Evolutionary conservation across 2,888 invertebrate genomes (phyloP), one percentile per base, ranked within the genome.

Genomic region (Dryococelus australis): DNA sequence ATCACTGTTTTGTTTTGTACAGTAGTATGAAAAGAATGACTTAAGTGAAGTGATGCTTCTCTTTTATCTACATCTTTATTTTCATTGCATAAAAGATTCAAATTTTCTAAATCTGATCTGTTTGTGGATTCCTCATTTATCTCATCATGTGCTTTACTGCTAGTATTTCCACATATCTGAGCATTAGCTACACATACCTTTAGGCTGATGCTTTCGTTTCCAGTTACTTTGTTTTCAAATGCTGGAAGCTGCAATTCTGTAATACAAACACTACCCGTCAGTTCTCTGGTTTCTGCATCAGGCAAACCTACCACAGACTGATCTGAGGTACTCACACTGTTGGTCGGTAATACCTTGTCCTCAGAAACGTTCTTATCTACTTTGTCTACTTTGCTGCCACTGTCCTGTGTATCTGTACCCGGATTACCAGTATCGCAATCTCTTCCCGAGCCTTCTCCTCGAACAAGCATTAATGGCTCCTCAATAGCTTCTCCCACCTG

Each of bases 401-500:
- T 47, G 12, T 65, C 65, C 8, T 65, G 65, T n/a, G 65, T 84
- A 43, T 87, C 87, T 24, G n/a, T 43, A 1, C 91, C 91, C 8
- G 93, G 94, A 92, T 97, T 97, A 0, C 97, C 97, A 8, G 96
- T 96, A 88, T 95, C 93, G 91, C 96, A 97, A 47, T 96, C 96
- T 28, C 92, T 93, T 8, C 97, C 97, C 90, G 92, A 94, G 80
- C 97, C 97, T 90, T 95, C 95, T 0, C 97, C 97, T 90, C 93
- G 94, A 91, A 97, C 93, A 91, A 94, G 95, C 93, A 96, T 93
- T 0, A 96, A 93, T 0, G 95, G 94, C 92, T 97, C 97, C 90
- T 95, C 95, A 87, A 97, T 95, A 89, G 94, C 94, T 91, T 97
- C 97, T 43, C 96, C 95, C 86, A 96, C 91, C 28, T 83, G 35